Evolutionary conservation across 2,797 vertebrate genomes (phyloP).

Genomic region (Syncerus caffer): DNA sequence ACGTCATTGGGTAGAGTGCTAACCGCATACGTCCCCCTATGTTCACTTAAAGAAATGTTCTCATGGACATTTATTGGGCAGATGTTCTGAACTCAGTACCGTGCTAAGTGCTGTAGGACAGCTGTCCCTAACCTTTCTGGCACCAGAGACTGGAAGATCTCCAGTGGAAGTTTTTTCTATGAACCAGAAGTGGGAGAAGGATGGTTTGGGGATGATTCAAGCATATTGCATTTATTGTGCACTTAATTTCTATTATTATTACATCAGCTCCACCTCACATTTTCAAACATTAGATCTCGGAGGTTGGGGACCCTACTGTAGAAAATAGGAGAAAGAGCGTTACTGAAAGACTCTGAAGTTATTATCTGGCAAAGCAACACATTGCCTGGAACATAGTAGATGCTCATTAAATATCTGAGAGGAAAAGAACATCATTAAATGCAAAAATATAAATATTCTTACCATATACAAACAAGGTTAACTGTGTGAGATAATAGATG

Average conservation of each 20-base stretch:
- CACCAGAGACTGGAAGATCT: neutral
- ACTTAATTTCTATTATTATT: neutral
- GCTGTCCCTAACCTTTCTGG: neutral
- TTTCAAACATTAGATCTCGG: neutral
- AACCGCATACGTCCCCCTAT: rapidly evolving
- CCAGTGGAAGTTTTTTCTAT: neutral
- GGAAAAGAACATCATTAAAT: neutral
- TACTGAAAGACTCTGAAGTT: neutral
- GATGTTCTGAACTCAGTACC: neutral
- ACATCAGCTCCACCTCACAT: neutral
- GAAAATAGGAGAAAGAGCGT: neutral
- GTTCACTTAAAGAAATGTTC: neutral
- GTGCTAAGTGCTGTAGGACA: neutral
- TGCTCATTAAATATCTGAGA: neutral
- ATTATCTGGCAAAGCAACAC: neutral
- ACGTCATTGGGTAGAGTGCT: neutral
- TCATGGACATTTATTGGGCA: neutral
- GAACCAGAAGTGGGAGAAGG: neutral
- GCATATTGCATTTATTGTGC: neutral
- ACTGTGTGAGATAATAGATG: neutral
- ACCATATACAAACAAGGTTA: neutral
- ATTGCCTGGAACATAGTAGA: neutral
- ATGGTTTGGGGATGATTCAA: neutral
- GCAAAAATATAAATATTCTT: neutral
- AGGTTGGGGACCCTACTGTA: neutral